Conservation (phyloP, 2,888 invertebrate species). For the Pristionchus exspectatus region DNA sequence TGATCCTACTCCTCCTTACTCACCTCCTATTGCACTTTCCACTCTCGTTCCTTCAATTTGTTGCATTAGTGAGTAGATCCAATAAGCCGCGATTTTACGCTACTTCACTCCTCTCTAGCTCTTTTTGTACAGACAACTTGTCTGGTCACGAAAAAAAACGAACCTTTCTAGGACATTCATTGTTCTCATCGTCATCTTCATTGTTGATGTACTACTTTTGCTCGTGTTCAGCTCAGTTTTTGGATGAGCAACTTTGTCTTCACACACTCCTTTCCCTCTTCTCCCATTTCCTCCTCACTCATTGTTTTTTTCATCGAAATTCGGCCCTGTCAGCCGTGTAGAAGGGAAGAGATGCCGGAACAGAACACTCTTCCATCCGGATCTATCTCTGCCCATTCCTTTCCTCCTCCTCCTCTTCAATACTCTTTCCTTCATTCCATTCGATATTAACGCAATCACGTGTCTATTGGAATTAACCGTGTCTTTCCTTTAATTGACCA, state of each 20-base stretch:
- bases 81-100: constrained; percentile 25
- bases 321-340: background rate
- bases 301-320: constrained; percentile 34
- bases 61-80: constrained; percentile 29
- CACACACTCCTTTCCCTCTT: background rate
- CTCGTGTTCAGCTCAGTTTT: background rate
- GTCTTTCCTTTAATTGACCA: background rate
- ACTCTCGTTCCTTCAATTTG: background rate
- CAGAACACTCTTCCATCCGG: background rate
- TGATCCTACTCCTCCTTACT: background rate
- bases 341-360: background rate
- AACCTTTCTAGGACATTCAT: background rate
- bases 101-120: background rate
- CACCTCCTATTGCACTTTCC: constrained; percentile 2
- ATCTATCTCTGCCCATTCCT: background rate
- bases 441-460: background rate
- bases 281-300: background rate
- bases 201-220: background rate
- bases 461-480: background rate
- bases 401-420: background rate
- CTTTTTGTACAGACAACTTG: background rate
- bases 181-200: background rate
- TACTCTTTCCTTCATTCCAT: background rate
- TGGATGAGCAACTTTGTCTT: background rate
- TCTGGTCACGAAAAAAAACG: background rate